Base-by-base conservation (phyloP, 2,797 vertebrate genomes). In the Mareca strepera region DNA sequence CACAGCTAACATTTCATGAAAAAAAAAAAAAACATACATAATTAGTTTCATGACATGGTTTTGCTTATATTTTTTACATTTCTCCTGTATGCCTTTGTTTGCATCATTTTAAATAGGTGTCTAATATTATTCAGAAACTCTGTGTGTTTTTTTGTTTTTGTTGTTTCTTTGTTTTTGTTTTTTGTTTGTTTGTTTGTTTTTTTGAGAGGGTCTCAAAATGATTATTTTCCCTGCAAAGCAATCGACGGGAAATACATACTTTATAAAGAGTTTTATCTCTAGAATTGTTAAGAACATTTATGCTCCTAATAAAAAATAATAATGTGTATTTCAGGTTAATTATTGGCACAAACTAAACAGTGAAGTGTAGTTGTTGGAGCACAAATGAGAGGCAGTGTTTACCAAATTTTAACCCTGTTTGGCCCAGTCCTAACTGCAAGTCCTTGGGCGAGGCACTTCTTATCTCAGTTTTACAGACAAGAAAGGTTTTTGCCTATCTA, bases 391-490 rank as follows among this genome's bases (percentile, higher is more conserved):
- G 21, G 7, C 10, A 53, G 14, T 17, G 6, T 85, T 82, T 44
- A 28, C 25, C 73, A 15, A 50, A 44, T 81, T 90, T 96, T 94
- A 91, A 92, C 95, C 87, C 87, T 82, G 3, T 56, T 92, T 86
- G 79, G 1, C 25, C 46, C 74, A 63, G 9, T 78, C 20, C 55
- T 67, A n/a, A 33, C 22, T 69, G 15, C 15, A 26, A 17, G 1
- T 76, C 72, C 25, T 75, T 81, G 83, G 73, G 80, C 62, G 83
- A 91, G 28, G 22, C 39, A 60, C 43, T 92, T 86, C 82, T 93
- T 95, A 93, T 88, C 82, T 93, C 63, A 44, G 43, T 67, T 90
- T 83, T 86, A 68, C 78, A 93, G 92, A 76, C 58, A 87, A 92
- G 56, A 91, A 55, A 83, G 29, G 6, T 25, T 90, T 90, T 95